A percentile compares a stretch with the other conserved stretches of the same genome.
These are phyloP conservation scores for Hypena proboscidalis DNA, from an alignment of 2,888 invertebrate genomes.

Conservation along the genomic window DNA sequence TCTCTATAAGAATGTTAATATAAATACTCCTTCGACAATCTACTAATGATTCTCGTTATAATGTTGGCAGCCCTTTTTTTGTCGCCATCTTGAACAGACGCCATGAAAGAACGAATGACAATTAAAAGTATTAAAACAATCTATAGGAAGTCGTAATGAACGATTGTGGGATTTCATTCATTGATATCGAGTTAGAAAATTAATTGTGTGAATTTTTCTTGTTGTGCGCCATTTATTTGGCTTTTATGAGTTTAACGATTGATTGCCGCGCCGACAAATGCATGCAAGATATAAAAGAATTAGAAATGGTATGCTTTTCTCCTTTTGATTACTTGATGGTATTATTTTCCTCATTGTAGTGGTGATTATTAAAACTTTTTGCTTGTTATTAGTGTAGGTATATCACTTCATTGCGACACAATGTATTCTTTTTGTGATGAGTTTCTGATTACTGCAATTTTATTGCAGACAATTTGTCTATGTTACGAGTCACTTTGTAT, in stretches of 20 bases:
- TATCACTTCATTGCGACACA: too few relatives aligned
- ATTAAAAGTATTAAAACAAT: slow-evolving; percentile 32
- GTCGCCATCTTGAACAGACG: slow-evolving; percentile 25
- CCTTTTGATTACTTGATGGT: slow-evolving; percentile 6
- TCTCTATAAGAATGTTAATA: slow-evolving; percentile 37
- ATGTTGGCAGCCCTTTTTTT: slow-evolving; percentile 32
- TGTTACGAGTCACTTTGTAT: too few relatives aligned
- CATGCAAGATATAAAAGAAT: slow-evolving; percentile 1
- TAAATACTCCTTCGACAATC: slow-evolving; percentile 40
- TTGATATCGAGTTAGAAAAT: slow-evolving; percentile 28
- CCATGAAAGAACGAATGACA: slow-evolving; percentile 34
- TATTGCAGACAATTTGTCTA: too few relatives aligned
- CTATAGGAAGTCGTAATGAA: slow-evolving; percentile 38
- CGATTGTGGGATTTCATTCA: slow-evolving; percentile 32
- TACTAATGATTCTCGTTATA: slow-evolving; percentile 46
- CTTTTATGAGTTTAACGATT: slow-evolving; percentile 8
- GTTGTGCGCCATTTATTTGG: slow-evolving; percentile 15
- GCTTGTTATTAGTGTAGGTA: too few relatives aligned
- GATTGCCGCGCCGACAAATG: slow-evolving; percentile 15
- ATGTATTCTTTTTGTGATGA: too few relatives aligned
- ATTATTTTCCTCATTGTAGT: too few relatives aligned
- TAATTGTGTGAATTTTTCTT: slow-evolving; percentile 34
- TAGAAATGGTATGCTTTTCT: slow-evolving; percentile 25
- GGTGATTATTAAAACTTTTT: too few relatives aligned
- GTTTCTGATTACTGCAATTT: too few relatives aligned